phyloP scores from a whole-genome alignment of 2,113 vertebrate genomes.

The Okapia johnstoni region DNA sequence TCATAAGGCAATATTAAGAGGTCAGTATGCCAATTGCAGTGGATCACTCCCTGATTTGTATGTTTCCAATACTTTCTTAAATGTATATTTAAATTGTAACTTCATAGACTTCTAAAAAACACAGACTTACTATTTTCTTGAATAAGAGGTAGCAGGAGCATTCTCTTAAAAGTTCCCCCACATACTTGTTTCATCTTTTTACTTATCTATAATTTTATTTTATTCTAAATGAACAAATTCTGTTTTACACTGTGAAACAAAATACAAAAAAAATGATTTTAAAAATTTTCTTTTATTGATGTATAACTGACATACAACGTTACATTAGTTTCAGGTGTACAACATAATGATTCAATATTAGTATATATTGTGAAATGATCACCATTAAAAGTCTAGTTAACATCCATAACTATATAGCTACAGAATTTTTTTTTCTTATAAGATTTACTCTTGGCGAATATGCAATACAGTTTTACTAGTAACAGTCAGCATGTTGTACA shows the following conservation, averaged over 20 bases:
- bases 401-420: background rate
- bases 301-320: background rate
- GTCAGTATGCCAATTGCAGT: background rate
- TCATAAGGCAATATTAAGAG: slow-evolving; percentile 13
- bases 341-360: background rate
- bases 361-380: background rate
- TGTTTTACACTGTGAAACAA: background rate
- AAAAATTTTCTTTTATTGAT: background rate
- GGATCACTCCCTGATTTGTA: slow-evolving; percentile 5
- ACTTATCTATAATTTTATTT: background rate
- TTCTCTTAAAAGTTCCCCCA: background rate
- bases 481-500: background rate
- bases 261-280: background rate
- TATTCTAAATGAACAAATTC: background rate
- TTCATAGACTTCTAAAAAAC: background rate
- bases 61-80: background rate
- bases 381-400: background rate
- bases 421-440: background rate
- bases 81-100: slow-evolving; percentile 8
- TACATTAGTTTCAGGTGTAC: background rate
- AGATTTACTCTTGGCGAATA: background rate
- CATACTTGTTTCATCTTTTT: background rate
- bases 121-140: background rate
- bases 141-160: background rate
- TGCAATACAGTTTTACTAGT: background rate